Base-by-base conservation (phyloP, 2,113 vertebrate genomes). In the Callorhinus ursinus region DNA sequence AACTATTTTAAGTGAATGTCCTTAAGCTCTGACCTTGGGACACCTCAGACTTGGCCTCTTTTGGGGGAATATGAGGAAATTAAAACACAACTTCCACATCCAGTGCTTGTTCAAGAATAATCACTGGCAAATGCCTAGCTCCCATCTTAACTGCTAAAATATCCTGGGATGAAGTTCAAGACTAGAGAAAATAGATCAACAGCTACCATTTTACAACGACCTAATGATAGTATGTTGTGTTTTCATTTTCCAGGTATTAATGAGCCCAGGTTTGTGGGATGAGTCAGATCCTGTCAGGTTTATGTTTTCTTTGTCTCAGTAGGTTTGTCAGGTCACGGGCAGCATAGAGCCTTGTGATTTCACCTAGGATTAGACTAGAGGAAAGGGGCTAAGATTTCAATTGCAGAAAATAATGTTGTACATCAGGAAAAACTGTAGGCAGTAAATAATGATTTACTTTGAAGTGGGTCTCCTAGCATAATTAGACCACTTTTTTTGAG, bases 281-380 rank as follows among this genome's bases (percentile, higher is more conserved):
- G 96, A 88, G 69, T 94, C 92, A 81, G 79, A 55, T 84, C 42
- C 84, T 31, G 31, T 85, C 65, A 72, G 53, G 28, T 55, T 65
- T 90, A 21, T 69, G 33, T 65, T 86, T 80, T 71, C 93, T 90
- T 95, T 95, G 74, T 88, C 83, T 97, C 51, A 67, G 26, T 92
- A 90, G 93, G 86, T 36, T 81, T 91, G 2, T 65, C 42, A 63
- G 72, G 96, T 94, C 91, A 92, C 36, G 95, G 67, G 74, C 83
- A 63, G 53, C 31, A 22, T 24, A 51, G 28, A 85, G 31, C 53
- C 26, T 72, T 86, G 18, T 94, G 71, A 67, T 96, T 88, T 97
- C 36, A 95, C 33, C 7, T 55, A 76, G 59, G 51, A 46, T 77
- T 91, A 88, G 71, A 49, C 33, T 84, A 87, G 71, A 79, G 51